Evolutionary conservation across 1,140 invertebrate genomes (phyloP).

Genomic region (Pseudomyrmex gracilis): DNA sequence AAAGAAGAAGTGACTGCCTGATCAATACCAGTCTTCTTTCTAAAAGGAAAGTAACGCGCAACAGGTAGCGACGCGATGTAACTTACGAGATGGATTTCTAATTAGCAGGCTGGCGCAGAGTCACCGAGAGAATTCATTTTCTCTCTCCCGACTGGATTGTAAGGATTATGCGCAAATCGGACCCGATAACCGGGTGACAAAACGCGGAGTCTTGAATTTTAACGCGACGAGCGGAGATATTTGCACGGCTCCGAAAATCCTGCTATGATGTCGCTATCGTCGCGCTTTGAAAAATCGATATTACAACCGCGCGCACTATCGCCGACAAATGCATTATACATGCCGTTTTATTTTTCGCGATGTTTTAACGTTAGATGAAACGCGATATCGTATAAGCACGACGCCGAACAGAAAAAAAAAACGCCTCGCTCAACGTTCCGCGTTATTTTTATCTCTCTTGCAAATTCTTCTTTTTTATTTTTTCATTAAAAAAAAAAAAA

Average conservation of each 20-base stretch:
- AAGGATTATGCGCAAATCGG: conserved; percentile 36
- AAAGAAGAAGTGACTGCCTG: conserved; percentile 45
- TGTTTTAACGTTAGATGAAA: conserved; percentile 25
- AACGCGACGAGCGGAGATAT: background rate
- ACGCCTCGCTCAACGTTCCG: conserved; percentile 16
- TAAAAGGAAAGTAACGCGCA: conserved; percentile 67
- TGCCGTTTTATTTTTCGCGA: conserved; percentile 12
- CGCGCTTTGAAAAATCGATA: conserved; percentile 58
- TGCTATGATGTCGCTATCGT: conserved; percentile 43
- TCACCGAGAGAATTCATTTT: background rate
- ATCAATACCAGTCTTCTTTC: conserved; percentile 66
- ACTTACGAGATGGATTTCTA: conserved; percentile 59
- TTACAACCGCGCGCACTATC: conserved; percentile 28
- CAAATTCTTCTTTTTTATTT: conserved; percentile 15
- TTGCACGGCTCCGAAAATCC: conserved; percentile 39
- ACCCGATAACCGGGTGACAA: conserved; percentile 47
- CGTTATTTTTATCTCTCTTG: conserved; percentile 40
- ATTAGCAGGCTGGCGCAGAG: conserved; percentile 34
- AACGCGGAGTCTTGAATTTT: conserved; percentile 38
- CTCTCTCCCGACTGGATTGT: conserved; percentile 29
- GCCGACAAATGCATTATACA: background rate
- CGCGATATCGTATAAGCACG: background rate
- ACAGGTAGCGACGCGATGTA: conserved; percentile 69
- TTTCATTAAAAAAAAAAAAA: background rate
- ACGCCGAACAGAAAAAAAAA: conserved; percentile 9